phyloP scores from a whole-genome alignment of 2,888 invertebrate species.

The Scaptomyza cyrtandrae region DNA sequence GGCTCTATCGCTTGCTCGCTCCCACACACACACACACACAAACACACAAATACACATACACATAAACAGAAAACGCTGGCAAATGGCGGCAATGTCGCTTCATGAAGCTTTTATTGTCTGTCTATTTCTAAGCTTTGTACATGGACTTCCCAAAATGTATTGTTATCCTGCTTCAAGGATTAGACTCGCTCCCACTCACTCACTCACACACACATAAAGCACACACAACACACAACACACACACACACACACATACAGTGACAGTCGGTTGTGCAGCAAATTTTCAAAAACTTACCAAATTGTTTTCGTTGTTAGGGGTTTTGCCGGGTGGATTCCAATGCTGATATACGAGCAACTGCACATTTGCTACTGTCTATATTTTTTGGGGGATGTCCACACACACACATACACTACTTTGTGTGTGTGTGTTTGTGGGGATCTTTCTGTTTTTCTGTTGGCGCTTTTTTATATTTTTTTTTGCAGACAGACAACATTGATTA shows the following conservation, averaged over 20 bases:
- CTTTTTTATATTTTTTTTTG: constrained; percentile 51
- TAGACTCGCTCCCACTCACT: constrained; percentile 51
- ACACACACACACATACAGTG: constrained; percentile 14
- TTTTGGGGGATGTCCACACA: constrained; percentile 56
- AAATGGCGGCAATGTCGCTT: constrained; percentile 71
- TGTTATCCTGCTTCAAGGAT: constrained; percentile 69
- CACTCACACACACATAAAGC: constrained; percentile 26
- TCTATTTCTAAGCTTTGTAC: constrained; percentile 80
- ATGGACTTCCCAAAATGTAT: constrained; percentile 71
- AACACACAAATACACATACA: neutral
- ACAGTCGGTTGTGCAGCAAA: constrained; percentile 66
- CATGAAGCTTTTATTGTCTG: constrained; percentile 82
- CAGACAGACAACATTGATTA: constrained; percentile 76
- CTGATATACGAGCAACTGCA: constrained; percentile 74
- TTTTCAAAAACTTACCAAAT: constrained; percentile 81
- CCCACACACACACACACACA: constrained; percentile 37
- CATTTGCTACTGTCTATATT: constrained; percentile 42
- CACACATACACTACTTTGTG: constrained; percentile 36
- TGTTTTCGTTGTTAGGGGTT: constrained; percentile 79
- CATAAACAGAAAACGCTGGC: constrained; percentile 25
- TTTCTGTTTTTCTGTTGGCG: constrained; percentile 22
- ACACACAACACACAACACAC: constrained; percentile 19
- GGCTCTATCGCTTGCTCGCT: constrained; percentile 61
- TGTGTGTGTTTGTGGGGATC: constrained; percentile 7
- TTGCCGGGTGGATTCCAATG: constrained; percentile 80